These are phyloP conservation scores for Orcinus orca DNA, from an alignment of 2,113 vertebrate species.

Conservation along the genomic window DNA sequence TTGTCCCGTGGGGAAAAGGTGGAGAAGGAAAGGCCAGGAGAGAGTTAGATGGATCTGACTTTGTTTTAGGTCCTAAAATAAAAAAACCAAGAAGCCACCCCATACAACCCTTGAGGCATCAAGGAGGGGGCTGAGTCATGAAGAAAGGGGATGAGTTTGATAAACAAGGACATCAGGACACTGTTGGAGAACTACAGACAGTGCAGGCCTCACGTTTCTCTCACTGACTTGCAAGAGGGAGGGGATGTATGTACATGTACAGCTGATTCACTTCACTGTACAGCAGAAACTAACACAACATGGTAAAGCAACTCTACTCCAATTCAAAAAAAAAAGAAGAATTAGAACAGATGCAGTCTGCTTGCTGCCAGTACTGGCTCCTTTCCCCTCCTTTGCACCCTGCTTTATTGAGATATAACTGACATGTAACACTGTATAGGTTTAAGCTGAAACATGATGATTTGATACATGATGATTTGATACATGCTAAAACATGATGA, in stretches of 20 bases:
- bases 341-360: too few relatives aligned
- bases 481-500: neutral
- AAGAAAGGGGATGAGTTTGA: neutral
- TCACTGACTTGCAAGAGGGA: neutral
- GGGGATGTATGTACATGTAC: accelerated
- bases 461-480: neutral
- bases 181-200: neutral
- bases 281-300: too few relatives aligned
- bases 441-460: neutral
- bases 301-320: too few relatives aligned
- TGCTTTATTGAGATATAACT: neutral
- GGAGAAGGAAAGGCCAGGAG: neutral
- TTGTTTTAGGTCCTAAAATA: neutral
- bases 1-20: neutral
- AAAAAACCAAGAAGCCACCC: too few relatives aligned
- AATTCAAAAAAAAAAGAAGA: too few relatives aligned
- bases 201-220: neutral
- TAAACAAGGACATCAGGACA: too few relatives aligned
- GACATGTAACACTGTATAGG: neutral
- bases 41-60: accelerated
- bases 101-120: accelerated
- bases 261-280: too few relatives aligned
- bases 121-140: too few relatives aligned
- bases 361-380: neutral
- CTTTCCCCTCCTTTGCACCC: too few relatives aligned